Percentiles rank a stretch among this genome's conserved stretches.
Conservation (phyloP, 2,113 vertebrate genomes). For the Oreotrochilus melanogaster region DNA sequence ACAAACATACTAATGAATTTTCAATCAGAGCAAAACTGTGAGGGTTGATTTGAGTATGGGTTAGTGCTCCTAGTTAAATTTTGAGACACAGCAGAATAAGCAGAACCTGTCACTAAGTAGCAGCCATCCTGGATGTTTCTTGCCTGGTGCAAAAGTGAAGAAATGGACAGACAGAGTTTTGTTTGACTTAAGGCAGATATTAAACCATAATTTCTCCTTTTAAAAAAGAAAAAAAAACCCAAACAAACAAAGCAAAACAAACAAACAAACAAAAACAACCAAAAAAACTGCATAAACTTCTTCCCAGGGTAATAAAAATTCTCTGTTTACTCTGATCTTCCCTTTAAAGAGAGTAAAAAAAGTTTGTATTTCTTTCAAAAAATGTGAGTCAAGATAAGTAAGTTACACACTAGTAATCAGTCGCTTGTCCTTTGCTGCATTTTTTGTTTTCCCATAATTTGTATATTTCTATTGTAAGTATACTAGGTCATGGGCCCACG, state of each 20-base stretch:
- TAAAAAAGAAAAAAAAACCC: too few species aligned
- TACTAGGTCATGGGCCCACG: background rate
- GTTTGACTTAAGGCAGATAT: background rate
- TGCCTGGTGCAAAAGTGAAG: background rate
- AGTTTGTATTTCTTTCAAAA: background rate
- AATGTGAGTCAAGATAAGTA: background rate
- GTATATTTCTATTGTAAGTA: background rate
- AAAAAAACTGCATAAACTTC: background rate
- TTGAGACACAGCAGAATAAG: background rate
- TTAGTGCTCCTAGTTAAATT: background rate
- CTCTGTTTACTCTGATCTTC: constrained; percentile 17
- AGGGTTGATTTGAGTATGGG: background rate
- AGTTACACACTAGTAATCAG: background rate
- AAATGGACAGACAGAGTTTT: background rate
- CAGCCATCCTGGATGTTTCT: background rate
- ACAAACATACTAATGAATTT: background rate
- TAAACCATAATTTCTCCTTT: background rate
- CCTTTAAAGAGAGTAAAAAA: constrained; percentile 16
- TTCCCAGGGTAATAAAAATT: constrained; percentile 49
- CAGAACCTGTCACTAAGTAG: background rate
- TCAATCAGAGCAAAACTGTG: background rate
- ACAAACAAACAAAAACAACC: background rate
- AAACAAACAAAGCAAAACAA: too few species aligned
- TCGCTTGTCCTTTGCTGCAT: background rate
- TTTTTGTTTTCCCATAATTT: background rate